Evolutionary conservation across 1,140 invertebrate genomes (phyloP), one percentile per base, ranked within the genome.

Genomic region (Pachyrhynchus sulphureomaculatus): DNA sequence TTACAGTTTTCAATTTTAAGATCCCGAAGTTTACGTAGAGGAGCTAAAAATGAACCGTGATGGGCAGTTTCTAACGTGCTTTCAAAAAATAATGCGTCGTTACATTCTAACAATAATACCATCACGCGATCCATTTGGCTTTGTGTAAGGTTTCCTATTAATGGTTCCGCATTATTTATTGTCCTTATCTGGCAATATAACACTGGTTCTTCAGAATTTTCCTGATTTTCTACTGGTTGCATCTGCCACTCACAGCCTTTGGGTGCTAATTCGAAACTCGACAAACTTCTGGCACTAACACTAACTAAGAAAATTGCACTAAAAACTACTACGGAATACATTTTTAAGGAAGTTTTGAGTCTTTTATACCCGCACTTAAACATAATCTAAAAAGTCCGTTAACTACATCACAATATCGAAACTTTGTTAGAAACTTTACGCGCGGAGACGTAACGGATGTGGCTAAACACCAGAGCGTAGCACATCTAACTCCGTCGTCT

Each of bases 71-170:
- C 82, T 17, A 90, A 75, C 47, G 84, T 83, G 71, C 86, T 90
- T 76, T 91, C 88, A 75, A 89, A 89, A 76, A 91, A 89, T 36
- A 90, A 76, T 56, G 88, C 85, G 75, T 91, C 89, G 76, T 85
- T 91, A 76, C 90, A 92, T 73, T 90, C 85, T 34, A 92, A 80
- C 65, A 82, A 81, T 44, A 92, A 75, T 10, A 85, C 83, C 48
- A 82, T 82, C 20, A 90, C 82, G 62, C 84, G 82, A 66, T 91
- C 88, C 29, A 83, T 79, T 68, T 84, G 83, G 17, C 79, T 74
- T 20, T 78, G 75, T 33, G 84, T 86, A 33, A 90, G 79, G 68
- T 88, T 88, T 51, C 84, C 84, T 42, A 90, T 78, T 23, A 90
- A 78, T 49, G 82, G 77, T 69, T 86, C 84, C 55, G 86, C 88